Evolutionary conservation across 1,140 invertebrate species (phyloP).

Genomic region (Meloidogyne hapla): DNA sequence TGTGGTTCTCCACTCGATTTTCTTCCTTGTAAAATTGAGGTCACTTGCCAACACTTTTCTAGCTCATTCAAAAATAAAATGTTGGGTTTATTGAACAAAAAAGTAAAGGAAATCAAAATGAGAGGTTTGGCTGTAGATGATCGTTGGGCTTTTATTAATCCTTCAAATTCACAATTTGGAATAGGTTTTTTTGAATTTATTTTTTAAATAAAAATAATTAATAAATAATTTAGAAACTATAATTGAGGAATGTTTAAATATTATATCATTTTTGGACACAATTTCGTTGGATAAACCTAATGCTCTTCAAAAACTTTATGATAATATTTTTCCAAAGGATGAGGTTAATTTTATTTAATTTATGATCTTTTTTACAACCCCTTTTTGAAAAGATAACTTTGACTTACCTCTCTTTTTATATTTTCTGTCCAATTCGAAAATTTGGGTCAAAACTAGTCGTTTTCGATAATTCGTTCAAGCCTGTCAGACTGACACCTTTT

Average conservation of each 20-base stretch:
- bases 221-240: slow-evolving; percentile 32
- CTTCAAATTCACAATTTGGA: slow-evolving; percentile 37
- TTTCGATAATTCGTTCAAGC: too few relatives aligned
- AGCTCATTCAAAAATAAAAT: slow-evolving; percentile 28
- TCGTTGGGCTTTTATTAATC: slow-evolving; percentile 49
- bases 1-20: slow-evolving; percentile 50
- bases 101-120: slow-evolving; percentile 46
- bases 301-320: slow-evolving; percentile 40
- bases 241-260: slow-evolving; percentile 45
- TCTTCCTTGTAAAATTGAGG: slow-evolving; percentile 34
- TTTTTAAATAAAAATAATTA: not conserved
- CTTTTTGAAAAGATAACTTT: too few relatives aligned
- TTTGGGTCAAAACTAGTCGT: too few relatives aligned
- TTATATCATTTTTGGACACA: slow-evolving; percentile 40
- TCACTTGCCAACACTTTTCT: slow-evolving; percentile 43
- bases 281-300: slow-evolving; percentile 22
- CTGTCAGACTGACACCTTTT: too few relatives aligned
- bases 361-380: too few relatives aligned
- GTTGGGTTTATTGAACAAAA: slow-evolving; percentile 27
- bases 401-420: too few relatives aligned
- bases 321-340: slow-evolving; percentile 37
- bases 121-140: slow-evolving; percentile 45
- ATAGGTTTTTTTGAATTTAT: slow-evolving; percentile 36
- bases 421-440: too few relatives aligned
- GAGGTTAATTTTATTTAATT: not conserved